These are phyloP conservation scores for Lophura nycthemera DNA, from an alignment of 2,113 vertebrate genomes.

Conservation along the genomic window DNA sequence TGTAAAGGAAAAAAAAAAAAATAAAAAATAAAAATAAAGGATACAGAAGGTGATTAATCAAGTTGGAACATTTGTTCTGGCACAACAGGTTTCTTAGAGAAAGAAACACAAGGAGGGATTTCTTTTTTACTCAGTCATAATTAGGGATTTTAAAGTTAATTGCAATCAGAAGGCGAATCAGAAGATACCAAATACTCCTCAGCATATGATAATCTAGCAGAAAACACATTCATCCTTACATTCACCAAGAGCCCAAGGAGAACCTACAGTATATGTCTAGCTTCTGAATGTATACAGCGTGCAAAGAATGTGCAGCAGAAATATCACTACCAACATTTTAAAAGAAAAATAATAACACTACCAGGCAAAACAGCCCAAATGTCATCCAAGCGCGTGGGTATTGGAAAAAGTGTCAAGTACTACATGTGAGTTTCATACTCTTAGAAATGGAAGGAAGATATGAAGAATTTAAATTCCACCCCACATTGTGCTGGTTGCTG, in stretches of 20 bases:
- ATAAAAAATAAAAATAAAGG: neutral
- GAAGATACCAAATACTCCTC: neutral
- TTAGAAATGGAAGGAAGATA: neutral
- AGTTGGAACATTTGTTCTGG: slow-evolving; percentile 27
- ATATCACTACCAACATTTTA: neutral
- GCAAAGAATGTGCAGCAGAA: neutral
- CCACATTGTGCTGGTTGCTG: neutral
- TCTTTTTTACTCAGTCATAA: neutral
- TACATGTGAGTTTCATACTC: neutral
- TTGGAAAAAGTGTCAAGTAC: neutral
- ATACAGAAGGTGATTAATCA: slow-evolving; percentile 14
- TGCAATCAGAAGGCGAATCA: slow-evolving; percentile 41
- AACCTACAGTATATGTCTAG: neutral
- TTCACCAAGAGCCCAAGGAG: neutral
- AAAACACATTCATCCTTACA: neutral
- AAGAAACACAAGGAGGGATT: neutral
- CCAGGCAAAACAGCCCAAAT: neutral
- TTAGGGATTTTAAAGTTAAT: slow-evolving; percentile 15
- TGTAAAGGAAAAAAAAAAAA: neutral
- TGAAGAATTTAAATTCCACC: neutral
- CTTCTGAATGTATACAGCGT: neutral
- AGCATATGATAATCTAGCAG: neutral
- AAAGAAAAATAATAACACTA: neutral
- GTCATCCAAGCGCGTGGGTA: neutral
- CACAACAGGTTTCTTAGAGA: slow-evolving; percentile 6